These are phyloP conservation scores for Phaetusa simplex DNA, from an alignment of 2,113 vertebrate genomes.

Conservation along the genomic window DNA sequence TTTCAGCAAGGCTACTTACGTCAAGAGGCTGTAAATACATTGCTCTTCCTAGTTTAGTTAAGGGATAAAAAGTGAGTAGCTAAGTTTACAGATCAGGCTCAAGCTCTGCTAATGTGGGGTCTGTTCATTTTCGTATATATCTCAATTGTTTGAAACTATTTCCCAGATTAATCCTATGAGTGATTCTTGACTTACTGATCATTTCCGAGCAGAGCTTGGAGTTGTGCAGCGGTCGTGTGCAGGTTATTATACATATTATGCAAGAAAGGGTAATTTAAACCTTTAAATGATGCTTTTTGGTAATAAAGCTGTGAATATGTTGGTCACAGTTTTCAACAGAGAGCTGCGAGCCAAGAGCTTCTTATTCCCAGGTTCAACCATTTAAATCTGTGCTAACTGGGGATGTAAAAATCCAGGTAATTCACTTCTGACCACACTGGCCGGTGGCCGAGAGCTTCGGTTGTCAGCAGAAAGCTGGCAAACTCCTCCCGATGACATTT, in stretches of 20 bases:
- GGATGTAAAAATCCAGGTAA: background rate
- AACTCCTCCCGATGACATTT: background rate
- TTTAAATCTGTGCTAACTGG: background rate
- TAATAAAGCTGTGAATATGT: background rate
- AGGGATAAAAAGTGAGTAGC: conserved; percentile 56
- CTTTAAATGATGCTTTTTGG: background rate
- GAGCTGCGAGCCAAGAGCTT: background rate
- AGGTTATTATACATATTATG: background rate
- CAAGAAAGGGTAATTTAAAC: background rate
- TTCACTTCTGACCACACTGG: background rate
- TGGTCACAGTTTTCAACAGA: background rate
- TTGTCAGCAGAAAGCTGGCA: background rate
- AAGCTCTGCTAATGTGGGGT: conserved; percentile 10
- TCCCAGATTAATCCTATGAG: conserved; percentile 17
- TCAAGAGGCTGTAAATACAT: conserved; percentile 34
- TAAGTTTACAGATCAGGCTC: conserved; percentile 41
- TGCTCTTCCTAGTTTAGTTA: conserved; percentile 35
- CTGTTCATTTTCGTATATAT: conserved; percentile 49
- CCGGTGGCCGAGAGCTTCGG: background rate
- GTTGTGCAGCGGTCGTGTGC: background rate
- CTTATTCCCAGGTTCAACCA: background rate
- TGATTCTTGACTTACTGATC: conserved; percentile 2
- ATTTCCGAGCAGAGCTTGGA: background rate
- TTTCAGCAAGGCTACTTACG: conserved; percentile 31
- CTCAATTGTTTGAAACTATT: conserved; percentile 46